Percentiles rank a stretch among this genome's conserved stretches.
These are phyloP conservation scores for Brachypodius melanocephalos DNA, from an alignment of 2,113 vertebrate genomes.

Conservation along the genomic window DNA sequence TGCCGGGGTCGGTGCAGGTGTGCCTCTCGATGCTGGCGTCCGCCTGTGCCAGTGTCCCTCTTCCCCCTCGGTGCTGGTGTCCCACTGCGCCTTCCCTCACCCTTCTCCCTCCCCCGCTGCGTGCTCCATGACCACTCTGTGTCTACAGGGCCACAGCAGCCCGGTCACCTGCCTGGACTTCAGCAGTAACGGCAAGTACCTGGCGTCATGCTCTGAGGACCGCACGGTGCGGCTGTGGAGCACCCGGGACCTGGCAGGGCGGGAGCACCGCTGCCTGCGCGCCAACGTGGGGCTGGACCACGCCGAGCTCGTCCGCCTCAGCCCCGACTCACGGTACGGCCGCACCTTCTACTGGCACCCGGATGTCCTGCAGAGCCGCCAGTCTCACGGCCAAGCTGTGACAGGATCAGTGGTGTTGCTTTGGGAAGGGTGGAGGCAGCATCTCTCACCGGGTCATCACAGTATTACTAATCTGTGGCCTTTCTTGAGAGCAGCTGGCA, in stretches of 20 bases:
- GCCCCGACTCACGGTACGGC: constrained; percentile 88
- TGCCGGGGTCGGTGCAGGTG: too few species aligned
- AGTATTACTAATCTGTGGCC: accelerated
- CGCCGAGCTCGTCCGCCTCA: constrained; percentile 87
- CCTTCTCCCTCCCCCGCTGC: accelerated
- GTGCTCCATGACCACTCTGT: not conserved
- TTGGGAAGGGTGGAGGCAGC: not conserved
- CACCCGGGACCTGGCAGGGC: constrained; percentile 88
- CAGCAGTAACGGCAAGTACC: constrained; percentile 93
- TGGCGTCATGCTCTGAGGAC: constrained; percentile 90
- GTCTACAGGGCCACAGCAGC: constrained; percentile 82
- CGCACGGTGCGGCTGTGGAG: constrained; percentile 93
- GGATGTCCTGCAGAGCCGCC: not conserved
- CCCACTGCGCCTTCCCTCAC: too few species aligned
- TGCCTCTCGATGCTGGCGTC: not conserved
- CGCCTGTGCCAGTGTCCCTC: not conserved
- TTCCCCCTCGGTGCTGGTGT: not conserved
- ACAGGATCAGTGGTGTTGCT: not conserved
- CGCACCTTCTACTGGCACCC: accelerated
- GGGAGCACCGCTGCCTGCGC: constrained; percentile 87
- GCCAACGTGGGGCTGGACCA: constrained; percentile 90
- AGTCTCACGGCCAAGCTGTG: too few species aligned
- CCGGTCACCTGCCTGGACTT: constrained; percentile 89
- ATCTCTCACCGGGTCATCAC: not conserved
- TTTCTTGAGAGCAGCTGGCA: not conserved